Evolutionary conservation across 2,888 invertebrate genomes (phyloP).

Genomic region (Eilema griseolum): DNA sequence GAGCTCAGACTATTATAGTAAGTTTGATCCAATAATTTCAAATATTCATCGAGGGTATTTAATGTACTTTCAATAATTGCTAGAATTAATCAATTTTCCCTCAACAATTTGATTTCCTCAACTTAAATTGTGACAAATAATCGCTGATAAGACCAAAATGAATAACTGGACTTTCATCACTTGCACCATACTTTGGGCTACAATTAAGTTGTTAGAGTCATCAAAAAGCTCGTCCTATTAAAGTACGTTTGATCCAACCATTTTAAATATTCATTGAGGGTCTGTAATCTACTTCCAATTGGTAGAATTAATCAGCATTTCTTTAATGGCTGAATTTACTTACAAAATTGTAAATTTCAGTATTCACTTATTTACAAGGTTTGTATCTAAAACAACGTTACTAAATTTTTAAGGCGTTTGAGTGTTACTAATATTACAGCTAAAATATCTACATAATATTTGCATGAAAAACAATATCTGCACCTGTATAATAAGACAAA

Average conservation of each 20-base stretch:
- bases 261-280: constrained; percentile 46
- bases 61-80: neutral
- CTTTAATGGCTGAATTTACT: constrained; percentile 1
- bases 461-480: too few relatives aligned
- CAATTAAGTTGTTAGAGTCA: constrained; percentile 56
- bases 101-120: neutral
- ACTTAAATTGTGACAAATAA: neutral
- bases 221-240: constrained; percentile 42
- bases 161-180: constrained; percentile 10
- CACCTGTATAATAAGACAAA: too few relatives aligned
- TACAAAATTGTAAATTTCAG: neutral
- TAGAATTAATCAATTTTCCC: neutral
- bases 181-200: constrained; percentile 27
- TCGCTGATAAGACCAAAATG: neutral
- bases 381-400: too few relatives aligned
- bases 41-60: neutral
- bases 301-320: constrained; percentile 15
- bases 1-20: neutral
- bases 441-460: too few relatives aligned
- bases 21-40: neutral
- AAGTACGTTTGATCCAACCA: constrained; percentile 19
- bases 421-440: too few relatives aligned
- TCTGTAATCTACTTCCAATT: constrained; percentile 34
- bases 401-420: too few relatives aligned
- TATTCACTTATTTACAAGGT: neutral